Evolutionary conservation across 2,797 vertebrate species (phyloP).

Genomic region (Cyclura pinguis): DNA sequence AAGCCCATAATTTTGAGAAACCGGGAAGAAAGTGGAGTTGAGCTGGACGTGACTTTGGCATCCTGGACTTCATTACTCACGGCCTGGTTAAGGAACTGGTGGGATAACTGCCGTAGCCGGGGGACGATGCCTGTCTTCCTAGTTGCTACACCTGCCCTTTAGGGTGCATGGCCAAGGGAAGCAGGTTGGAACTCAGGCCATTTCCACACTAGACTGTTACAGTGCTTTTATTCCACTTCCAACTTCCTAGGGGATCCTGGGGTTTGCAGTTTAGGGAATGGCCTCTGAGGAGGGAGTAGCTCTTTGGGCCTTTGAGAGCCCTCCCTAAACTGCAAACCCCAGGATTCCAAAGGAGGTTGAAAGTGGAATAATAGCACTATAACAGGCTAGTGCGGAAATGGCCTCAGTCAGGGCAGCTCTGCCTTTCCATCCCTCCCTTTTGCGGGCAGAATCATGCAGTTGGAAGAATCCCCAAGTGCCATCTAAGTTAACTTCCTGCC

Average conservation of each 20-base stretch:
- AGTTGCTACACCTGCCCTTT: slow-evolving; percentile 2
- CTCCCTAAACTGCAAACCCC: no score
- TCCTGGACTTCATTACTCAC: slow-evolving; percentile 70
- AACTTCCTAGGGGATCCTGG: no score
- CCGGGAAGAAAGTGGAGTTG: slow-evolving; percentile 64
- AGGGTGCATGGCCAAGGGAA: neutral
- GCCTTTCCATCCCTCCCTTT: no score
- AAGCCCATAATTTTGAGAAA: slow-evolving; percentile 73
- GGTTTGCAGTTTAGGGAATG: no score
- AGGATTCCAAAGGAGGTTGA: no score
- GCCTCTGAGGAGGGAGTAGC: no score
- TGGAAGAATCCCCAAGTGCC: neutral
- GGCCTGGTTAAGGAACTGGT: slow-evolving; percentile 60
- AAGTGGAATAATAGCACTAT: no score
- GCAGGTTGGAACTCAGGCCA: neutral
- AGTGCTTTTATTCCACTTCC: no score
- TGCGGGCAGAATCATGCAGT: neutral
- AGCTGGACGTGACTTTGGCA: slow-evolving; percentile 62
- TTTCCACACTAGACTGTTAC: no score
- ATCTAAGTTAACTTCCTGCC: no score
- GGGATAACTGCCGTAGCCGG: slow-evolving; percentile 46
- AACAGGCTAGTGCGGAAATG: no score
- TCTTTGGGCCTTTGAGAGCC: no score
- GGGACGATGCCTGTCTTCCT: neutral
- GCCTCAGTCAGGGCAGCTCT: neutral